These are phyloP conservation scores for Plestiodon gilberti DNA, from an alignment of 2,113 vertebrate species.

Conservation along the genomic window DNA sequence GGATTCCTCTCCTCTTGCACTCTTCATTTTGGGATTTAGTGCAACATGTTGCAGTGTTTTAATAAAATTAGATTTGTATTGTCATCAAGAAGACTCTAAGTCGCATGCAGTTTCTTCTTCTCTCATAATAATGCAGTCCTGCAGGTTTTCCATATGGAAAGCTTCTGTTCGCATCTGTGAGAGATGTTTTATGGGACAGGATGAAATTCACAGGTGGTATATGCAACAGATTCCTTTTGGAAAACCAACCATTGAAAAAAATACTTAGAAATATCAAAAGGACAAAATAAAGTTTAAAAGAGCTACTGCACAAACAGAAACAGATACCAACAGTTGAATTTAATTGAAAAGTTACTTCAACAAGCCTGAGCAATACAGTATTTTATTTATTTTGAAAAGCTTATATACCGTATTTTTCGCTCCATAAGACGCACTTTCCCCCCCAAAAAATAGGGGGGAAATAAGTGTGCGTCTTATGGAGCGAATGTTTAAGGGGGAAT, in stretches of 20 bases:
- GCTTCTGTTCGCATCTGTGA: constrained; percentile 9
- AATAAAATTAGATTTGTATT: constrained; percentile 31
- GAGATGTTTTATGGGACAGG: constrained; percentile 16
- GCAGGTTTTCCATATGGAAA: constrained; percentile 27
- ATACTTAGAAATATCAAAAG: neutral
- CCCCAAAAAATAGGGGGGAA: too few relatives aligned
- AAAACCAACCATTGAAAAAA: neutral
- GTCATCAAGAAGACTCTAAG: constrained; percentile 1
- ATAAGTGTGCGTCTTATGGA: too few relatives aligned
- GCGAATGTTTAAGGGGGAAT: too few relatives aligned
- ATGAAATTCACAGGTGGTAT: neutral
- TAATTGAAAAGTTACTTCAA: too few relatives aligned
- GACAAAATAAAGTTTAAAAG: neutral
- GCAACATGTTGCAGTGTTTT: constrained; percentile 6
- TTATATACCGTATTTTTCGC: too few relatives aligned
- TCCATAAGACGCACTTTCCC: too few relatives aligned
- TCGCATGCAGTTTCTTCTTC: constrained; percentile 10
- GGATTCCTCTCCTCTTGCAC: neutral
- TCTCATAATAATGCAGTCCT: constrained; percentile 1
- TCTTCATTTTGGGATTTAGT: neutral
- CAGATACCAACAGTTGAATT: neutral
- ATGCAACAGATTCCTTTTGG: neutral
- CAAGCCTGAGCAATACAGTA: too few relatives aligned
- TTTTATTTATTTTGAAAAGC: too few relatives aligned
- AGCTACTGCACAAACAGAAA: neutral